Base-by-base conservation (phyloP, 1,140 invertebrate genomes). In the Drosophila littoralis region DNA sequence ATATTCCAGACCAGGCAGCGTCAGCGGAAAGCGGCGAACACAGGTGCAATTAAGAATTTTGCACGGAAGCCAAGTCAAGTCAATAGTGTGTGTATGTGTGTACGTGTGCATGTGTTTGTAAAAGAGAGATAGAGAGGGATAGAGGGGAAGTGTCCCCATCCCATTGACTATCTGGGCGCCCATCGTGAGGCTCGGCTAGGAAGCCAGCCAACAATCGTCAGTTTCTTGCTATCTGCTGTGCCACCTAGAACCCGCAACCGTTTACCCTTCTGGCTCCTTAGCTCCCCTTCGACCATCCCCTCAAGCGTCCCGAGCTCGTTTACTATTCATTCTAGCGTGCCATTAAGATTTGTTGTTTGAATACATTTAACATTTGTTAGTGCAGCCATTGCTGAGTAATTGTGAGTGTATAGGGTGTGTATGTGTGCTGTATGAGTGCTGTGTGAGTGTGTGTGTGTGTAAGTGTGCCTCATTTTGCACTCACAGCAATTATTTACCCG, bases 401-500 rank as follows among this genome's bases (percentile, higher is more conserved):
- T 48, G 38, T 40, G 60, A 46, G 43, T 52, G 45, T 61, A 22
- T 59, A 45, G 7, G 42, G 38, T 43, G 52, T 66, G 46, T 63
- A 32, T 52, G 43, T 50, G 48, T 57, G 33, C 54, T 48, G 46
- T 64, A 42, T 74, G 40, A 57, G 35, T 55, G 22, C 17, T 51
- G 36, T 58, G 40, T 38, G 12, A 46, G 43, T 42, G 15, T 54
- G 17, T 42, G 15, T 68, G 58, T 63, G 58, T 78, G 82, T 79
- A 51, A 70, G 69, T 59, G 77, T 59, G 74, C 75, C 71, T 71
- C 75, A 71, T 75, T 89, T 74, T 90, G 84, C 85, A 90, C 86
- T 90, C 88, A 78, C 79, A 90, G 86, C 88, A 91, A 91, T 91
- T 91, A 91, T 91, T 91, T 91, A 91, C 83, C 75, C 77, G 88